Conservation (phyloP, 2,113 vertebrate species). For the Bombycilla garrulus region DNA sequence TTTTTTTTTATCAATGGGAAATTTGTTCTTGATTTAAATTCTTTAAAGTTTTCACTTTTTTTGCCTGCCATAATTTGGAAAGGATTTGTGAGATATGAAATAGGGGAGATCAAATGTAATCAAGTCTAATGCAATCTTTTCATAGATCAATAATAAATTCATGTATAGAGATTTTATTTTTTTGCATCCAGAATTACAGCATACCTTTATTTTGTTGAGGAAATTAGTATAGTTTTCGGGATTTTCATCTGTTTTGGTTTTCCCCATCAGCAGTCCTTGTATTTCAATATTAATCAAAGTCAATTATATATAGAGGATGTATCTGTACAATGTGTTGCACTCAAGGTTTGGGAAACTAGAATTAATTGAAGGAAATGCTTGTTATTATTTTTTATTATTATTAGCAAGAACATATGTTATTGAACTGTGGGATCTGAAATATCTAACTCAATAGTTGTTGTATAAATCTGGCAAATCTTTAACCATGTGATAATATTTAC, state of each 20-base stretch:
- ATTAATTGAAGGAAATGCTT: neutral
- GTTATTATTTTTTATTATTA: neutral
- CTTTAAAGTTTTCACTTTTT: neutral
- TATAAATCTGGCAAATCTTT: neutral
- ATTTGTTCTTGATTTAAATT: neutral
- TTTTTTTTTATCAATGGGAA: neutral
- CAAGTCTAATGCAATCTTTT: neutral
- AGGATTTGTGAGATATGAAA: neutral
- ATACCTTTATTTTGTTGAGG: slow-evolving; percentile 10
- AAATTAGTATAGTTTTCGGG: neutral
- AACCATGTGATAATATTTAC: neutral
- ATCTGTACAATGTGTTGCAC: rapidly evolving
- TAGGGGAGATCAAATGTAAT: neutral
- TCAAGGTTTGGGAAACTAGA: neutral
- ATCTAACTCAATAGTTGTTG: slow-evolving; percentile 8
- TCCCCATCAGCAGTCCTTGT: neutral
- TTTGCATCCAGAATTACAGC: neutral
- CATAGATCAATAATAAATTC: neutral
- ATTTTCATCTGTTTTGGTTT: neutral
- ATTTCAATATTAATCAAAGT: slow-evolving; percentile 27
- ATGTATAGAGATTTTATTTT: neutral
- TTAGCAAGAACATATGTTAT: neutral
- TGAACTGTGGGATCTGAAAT: neutral
- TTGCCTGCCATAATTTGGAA: neutral
- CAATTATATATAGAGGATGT: slow-evolving; percentile 10